phyloP scores from a whole-genome alignment of 2,888 invertebrate species.

The Nomada flava region DNA sequence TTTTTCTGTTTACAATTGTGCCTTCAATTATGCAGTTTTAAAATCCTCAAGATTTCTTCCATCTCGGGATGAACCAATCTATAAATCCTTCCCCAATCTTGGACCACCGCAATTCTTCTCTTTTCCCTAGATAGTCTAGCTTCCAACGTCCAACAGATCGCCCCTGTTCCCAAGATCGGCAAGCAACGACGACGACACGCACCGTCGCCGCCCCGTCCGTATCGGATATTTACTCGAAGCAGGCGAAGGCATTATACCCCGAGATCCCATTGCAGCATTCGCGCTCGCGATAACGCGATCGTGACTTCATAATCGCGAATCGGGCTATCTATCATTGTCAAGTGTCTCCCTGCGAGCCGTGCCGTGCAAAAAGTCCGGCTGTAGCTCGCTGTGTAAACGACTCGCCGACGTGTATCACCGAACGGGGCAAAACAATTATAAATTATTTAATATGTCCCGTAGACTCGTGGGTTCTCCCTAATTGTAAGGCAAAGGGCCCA shows the following conservation, averaged over 20 bases:
- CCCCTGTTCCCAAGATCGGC: too few species aligned
- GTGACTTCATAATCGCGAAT: conserved; percentile 72
- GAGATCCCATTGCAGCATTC: neutral
- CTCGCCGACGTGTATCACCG: conserved; percentile 68
- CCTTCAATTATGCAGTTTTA: too few species aligned
- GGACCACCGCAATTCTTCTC: too few species aligned
- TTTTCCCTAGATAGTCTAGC: too few species aligned
- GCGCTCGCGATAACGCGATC: conserved; percentile 49
- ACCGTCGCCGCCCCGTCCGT: neutral
- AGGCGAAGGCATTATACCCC: neutral
- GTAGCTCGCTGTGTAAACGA: conserved; percentile 74
- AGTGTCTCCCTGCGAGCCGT: conserved; percentile 20
- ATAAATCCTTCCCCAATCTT: too few species aligned
- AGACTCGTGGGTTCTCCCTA: conserved; percentile 64
- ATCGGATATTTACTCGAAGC: neutral
- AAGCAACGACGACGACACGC: too few species aligned
- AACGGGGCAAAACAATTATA: conserved; percentile 76
- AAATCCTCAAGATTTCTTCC: too few species aligned
- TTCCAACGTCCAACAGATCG: too few species aligned
- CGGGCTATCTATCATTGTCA: conserved; percentile 74
- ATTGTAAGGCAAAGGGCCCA: conserved; percentile 71
- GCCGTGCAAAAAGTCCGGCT: conserved; percentile 62
- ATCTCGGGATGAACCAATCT: too few species aligned
- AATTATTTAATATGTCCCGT: conserved; percentile 75
- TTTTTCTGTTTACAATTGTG: neutral